These are phyloP conservation scores for Colistium nudipinnis DNA, from an alignment of 2,113 vertebrate genomes.

Conservation along the genomic window DNA sequence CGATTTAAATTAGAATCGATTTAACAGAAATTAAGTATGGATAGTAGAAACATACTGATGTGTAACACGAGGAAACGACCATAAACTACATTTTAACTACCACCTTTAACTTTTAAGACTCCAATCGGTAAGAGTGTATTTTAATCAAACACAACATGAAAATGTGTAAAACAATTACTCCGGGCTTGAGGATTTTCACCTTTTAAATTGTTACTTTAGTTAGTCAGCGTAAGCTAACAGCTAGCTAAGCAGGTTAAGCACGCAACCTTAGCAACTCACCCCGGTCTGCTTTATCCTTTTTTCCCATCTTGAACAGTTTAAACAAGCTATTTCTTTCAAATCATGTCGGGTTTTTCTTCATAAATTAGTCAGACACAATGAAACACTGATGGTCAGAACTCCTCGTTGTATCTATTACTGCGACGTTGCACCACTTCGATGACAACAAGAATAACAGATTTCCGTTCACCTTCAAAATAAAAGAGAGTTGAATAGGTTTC, in stretches of 20 bases:
- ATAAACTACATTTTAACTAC: too few relatives aligned
- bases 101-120: too few relatives aligned
- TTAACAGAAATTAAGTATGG: too few relatives aligned
- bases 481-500: not conserved
- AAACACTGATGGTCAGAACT: not conserved
- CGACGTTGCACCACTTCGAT: not conserved
- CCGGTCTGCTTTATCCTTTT: conserved; percentile 78
- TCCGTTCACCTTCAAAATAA: conserved; percentile 55
- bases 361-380: not conserved
- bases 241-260: conserved; percentile 7
- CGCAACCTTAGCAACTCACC: conserved; percentile 62
- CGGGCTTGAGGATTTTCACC: not conserved
- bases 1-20: too few relatives aligned
- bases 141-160: not conserved
- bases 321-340: not conserved
- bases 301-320: conserved; percentile 69
- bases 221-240: conserved; percentile 12
- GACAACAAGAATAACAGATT: rapidly evolving
- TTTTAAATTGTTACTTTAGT: not conserved
- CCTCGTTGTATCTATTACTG: too few relatives aligned
- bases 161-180: not conserved
- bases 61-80: too few relatives aligned
- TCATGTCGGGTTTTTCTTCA: not conserved
- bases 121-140: too few relatives aligned
- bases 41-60: too few relatives aligned